Evolutionary conservation across 92 coral and sea anemone species (phyloP).

Genomic region (Phenganax stokvisi): DNA sequence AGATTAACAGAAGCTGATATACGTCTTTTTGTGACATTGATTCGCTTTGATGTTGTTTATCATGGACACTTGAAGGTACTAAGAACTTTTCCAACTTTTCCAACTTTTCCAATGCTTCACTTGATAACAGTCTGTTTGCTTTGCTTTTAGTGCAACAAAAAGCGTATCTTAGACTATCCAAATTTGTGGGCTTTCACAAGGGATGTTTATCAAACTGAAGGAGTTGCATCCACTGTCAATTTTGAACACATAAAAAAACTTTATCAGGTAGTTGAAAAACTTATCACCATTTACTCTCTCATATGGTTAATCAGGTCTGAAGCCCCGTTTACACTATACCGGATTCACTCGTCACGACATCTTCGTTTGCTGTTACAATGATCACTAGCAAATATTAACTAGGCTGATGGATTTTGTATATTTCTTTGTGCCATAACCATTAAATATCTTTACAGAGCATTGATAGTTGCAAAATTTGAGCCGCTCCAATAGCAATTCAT

Average conservation of each 20-base stretch:
- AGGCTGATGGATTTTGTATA: no score
- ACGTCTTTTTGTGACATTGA: conserved; percentile 71
- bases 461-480: no score
- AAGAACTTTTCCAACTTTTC: background rate
- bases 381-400: no score
- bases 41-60: conserved; percentile 80
- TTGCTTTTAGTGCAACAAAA: conserved; percentile 68
- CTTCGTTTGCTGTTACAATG: no score
- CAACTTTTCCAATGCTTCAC: background rate
- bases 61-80: conserved; percentile 77
- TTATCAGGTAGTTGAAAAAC: conserved; percentile 51
- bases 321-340: background rate
- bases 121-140: background rate
- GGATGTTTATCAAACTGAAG: conserved; percentile 76
- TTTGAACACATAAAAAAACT: conserved; percentile 73
- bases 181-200: conserved; percentile 75
- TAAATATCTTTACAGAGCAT: no score
- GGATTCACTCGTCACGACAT: no score
- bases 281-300: background rate
- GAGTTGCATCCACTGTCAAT: conserved; percentile 73
- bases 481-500: no score
- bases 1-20: conserved; percentile 80
- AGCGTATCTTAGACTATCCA: conserved; percentile 69
- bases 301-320: background rate
- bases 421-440: no score